Evolutionary conservation across 2,888 invertebrate genomes (phyloP).

Genomic region (Epistrophe grossulariae): DNA sequence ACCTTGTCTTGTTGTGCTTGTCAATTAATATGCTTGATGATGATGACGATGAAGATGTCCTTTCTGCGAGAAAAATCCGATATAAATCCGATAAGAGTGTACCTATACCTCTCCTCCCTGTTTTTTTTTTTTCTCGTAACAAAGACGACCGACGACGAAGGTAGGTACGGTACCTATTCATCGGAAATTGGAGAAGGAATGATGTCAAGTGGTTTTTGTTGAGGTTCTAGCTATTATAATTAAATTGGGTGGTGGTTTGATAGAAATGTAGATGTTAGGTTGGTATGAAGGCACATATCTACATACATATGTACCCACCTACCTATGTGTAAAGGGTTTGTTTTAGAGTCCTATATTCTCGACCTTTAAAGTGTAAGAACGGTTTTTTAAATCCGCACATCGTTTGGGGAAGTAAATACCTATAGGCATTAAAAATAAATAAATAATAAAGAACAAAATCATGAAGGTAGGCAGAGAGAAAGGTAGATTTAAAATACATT

Average conservation of each 20-base stretch:
- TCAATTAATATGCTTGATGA: slow-evolving; percentile 24
- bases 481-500: not conserved
- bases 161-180: no score
- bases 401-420: slow-evolving; percentile 45
- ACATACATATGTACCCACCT: no score
- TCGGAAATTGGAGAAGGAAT: slow-evolving; percentile 60
- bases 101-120: not conserved
- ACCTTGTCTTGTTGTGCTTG: not conserved
- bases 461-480: not conserved
- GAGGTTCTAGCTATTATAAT: slow-evolving; percentile 55
- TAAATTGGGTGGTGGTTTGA: slow-evolving; percentile 28
- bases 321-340: not conserved
- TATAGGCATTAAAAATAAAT: slow-evolving; percentile 35
- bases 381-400: slow-evolving; percentile 20
- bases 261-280: not conserved
- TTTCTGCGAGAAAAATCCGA: slow-evolving; percentile 31
- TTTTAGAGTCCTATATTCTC: slow-evolving; percentile 3
- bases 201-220: slow-evolving; percentile 70
- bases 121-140: not conserved
- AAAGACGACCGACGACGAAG: not conserved
- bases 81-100: slow-evolving; percentile 43
- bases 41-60: slow-evolving; percentile 5
- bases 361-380: slow-evolving; percentile 43
- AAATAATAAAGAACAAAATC: slow-evolving; percentile 12
- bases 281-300: no score